A percentile compares a stretch with the other conserved stretches of the same genome.
Evolutionary conservation across 2,797 vertebrate genomes (phyloP).

Genomic region (Acipenser ruthenus): DNA sequence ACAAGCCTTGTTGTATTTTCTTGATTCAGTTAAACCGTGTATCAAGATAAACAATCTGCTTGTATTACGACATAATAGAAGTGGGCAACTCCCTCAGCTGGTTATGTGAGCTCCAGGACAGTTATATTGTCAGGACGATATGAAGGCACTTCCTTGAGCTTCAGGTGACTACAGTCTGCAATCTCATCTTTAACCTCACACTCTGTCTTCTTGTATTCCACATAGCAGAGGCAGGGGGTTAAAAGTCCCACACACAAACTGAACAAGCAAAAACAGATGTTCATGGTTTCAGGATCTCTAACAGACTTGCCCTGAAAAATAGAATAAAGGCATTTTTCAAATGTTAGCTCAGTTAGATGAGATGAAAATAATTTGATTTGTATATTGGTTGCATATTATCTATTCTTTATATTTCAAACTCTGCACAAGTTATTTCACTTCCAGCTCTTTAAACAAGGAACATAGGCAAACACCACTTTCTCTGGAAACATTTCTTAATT

Average conservation of each 20-base stretch:
- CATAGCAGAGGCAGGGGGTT: neutral
- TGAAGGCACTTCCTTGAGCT: slow-evolving; percentile 61
- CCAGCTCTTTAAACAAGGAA: too few relatives aligned
- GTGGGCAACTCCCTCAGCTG: slow-evolving; percentile 49
- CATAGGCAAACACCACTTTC: too few relatives aligned
- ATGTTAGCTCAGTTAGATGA: too few relatives aligned
- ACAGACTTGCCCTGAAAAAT: neutral
- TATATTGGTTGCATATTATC: too few relatives aligned
- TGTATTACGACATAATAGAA: slow-evolving; percentile 60
- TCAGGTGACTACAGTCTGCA: slow-evolving; percentile 85
- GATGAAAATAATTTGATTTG: too few relatives aligned
- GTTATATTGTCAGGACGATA: slow-evolving; percentile 75
- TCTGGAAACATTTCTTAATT: too few relatives aligned
- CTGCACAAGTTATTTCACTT: too few relatives aligned
- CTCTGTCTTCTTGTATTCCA: slow-evolving; percentile 29
- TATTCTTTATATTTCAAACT: too few relatives aligned
- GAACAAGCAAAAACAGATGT: neutral
- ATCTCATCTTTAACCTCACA: slow-evolving; percentile 48
- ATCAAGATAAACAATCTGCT: slow-evolving; percentile 55
- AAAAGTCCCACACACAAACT: slow-evolving; percentile 11
- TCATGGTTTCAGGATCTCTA: neutral
- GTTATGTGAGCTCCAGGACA: slow-evolving; percentile 80
- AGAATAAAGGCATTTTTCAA: neutral
- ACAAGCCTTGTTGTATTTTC: slow-evolving; percentile 59
- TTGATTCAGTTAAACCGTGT: slow-evolving; percentile 72